Evolutionary conservation across 2,888 invertebrate genomes (phyloP), one percentile per base, ranked within the genome.

Genomic region (Conchocele bisecta): DNA sequence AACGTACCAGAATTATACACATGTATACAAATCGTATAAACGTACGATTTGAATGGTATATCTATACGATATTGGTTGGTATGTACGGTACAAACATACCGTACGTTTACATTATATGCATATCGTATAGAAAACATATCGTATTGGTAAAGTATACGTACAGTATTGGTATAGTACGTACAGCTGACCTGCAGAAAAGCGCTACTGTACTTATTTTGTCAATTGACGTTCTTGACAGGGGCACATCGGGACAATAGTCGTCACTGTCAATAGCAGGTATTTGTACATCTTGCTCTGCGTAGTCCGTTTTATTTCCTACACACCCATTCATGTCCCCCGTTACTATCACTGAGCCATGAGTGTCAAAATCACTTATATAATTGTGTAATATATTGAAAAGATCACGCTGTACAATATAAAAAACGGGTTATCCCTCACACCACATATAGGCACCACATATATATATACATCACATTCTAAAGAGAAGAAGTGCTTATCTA

Each of bases 351-450:
- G 15, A 4, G 2, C 28, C 48, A 9, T 29, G 15, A 28, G 28
- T n/a, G n/a, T 48, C 48, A 28, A 48, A 48, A 48, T 48, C 4
- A 48, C 2, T 9, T n/a, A 61, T 61, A 61, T 61, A 56, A 35
- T 57, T 51, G 51, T 63, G 50, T 28, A 69, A 42, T 5, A 57
- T 28, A 13, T 50, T 22, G 59, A 58, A 66, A 15, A 66, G 53
- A 50, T 58, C 58, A 15, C 37, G 24, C 44, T 53, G 26, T 53
- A 31, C 44, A n/a, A 42, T 58, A 51, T 63, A 51, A 28, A 54
- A 63, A n/a, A 60, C 37, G 15, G 58, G 57, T 17, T 61, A 69
- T 24, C 46, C 20, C 17, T 66, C 66, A 13, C 42, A 24, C 67
- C 51, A 67, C 20, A 67, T 35, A 59, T 67, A 59, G 13, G 29